Evolutionary conservation across 2,888 invertebrate species (phyloP).

Genomic region (Eilema depressum): DNA sequence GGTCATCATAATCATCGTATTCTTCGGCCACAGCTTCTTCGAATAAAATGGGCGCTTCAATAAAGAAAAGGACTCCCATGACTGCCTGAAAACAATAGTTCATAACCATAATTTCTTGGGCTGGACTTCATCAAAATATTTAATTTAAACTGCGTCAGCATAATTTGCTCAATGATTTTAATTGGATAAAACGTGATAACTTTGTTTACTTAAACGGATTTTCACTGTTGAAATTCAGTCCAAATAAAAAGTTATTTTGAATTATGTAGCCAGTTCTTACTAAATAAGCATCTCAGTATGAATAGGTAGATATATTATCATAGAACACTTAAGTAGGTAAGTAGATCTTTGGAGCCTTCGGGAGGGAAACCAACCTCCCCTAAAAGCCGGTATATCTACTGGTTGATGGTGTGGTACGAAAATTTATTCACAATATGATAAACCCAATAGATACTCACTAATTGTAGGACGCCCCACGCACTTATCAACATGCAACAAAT

Average conservation of each 20-base stretch:
- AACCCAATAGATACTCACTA: conserved; percentile 56
- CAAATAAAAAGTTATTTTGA: background rate
- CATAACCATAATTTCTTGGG: background rate
- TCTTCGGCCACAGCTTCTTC: conserved; percentile 62
- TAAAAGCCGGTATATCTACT: no score
- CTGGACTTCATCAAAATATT: background rate
- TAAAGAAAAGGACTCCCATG: conserved; percentile 69
- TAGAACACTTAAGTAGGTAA: no score
- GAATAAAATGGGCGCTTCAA: conserved; percentile 62
- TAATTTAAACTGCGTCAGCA: no score
- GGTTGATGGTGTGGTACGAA: no score
- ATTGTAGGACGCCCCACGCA: conserved; percentile 70
- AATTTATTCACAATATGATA: no score
- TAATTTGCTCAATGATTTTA: background rate
- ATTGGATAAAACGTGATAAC: background rate
- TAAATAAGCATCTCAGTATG: background rate
- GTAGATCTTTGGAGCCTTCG: no score
- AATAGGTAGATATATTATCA: no score
- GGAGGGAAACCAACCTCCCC: no score
- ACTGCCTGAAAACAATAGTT: conserved; percentile 52
- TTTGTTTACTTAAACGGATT: background rate
- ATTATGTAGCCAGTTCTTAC: background rate
- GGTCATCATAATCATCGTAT: conserved; percentile 60
- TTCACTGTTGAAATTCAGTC: background rate
- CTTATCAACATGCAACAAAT: conserved; percentile 65